A percentile compares a stretch with the other conserved stretches of the same genome.
Evolutionary conservation across 2,797 vertebrate genomes (phyloP).

Genomic region (Anguilla anguilla): DNA sequence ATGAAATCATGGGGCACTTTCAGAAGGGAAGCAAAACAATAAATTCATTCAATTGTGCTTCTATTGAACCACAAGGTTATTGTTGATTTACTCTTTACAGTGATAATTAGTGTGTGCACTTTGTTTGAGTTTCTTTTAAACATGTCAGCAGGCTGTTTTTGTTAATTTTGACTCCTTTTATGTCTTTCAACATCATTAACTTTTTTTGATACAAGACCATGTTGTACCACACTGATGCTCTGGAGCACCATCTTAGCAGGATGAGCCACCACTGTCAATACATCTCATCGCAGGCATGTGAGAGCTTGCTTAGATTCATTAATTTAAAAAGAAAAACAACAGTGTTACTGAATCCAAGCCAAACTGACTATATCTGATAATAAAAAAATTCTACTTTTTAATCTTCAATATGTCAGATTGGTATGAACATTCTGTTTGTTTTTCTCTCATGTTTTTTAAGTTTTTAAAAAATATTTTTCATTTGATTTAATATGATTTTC

Average conservation of each 20-base stretch:
- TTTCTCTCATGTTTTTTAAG: neutral
- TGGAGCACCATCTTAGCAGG: neutral
- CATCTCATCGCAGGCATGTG: neutral
- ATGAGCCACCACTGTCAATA: neutral
- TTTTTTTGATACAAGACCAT: neutral
- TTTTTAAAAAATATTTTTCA: neutral
- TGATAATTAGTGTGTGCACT: neutral
- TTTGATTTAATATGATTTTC: no score
- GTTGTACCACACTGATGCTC: neutral
- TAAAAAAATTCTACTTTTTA: neutral
- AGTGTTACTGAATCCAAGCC: neutral
- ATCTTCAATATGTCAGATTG: neutral
- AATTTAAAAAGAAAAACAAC: neutral
- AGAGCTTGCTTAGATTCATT: neutral
- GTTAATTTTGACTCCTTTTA: neutral
- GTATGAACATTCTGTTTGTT: neutral
- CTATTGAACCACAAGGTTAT: neutral
- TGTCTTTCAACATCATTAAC: neutral
- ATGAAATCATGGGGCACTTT: neutral
- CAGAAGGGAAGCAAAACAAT: neutral
- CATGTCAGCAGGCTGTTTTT: slow-evolving; percentile 4
- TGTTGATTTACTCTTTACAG: neutral
- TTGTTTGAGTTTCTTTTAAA: neutral
- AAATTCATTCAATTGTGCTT: neutral
- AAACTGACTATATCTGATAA: neutral